Conservation (phyloP, 1,140 invertebrate species). For the Drosophila tropicalis region DNA sequence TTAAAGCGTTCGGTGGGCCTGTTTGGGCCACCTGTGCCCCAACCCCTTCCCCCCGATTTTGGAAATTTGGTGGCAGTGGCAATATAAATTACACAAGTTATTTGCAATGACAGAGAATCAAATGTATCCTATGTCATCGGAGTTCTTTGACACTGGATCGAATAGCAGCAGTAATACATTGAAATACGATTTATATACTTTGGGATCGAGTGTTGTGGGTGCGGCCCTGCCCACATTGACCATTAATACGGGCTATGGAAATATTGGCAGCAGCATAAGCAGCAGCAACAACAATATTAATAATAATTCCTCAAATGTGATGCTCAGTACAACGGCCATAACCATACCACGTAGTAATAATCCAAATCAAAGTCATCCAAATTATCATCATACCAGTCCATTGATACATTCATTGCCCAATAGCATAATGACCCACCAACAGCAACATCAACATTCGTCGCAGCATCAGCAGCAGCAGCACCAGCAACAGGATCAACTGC, state of each 20-base stretch:
- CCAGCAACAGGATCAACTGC: conserved; percentile 36
- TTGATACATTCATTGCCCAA: conserved; percentile 59
- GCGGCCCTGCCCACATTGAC: conserved; percentile 62
- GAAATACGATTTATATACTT: conserved; percentile 75
- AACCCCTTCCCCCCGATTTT: background rate
- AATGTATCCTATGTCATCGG: conserved; percentile 81
- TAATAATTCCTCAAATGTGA: conserved; percentile 69
- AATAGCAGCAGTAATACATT: conserved; percentile 80
- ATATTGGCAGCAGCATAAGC: conserved; percentile 20
- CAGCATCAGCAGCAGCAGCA: conserved; percentile 55
- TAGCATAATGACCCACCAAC: conserved; percentile 62
- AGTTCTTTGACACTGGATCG: conserved; percentile 81
- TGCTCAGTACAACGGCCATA: conserved; percentile 79
- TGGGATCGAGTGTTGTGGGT: conserved; percentile 59
- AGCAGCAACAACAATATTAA: conserved; percentile 44
- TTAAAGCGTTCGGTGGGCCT: conserved; percentile 32
- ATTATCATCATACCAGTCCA: conserved; percentile 64
- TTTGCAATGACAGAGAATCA: conserved; percentile 80
- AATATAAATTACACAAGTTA: background rate
- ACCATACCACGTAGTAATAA: conserved; percentile 81
- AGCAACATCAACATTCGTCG: conserved; percentile 37
- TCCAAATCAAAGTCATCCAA: conserved; percentile 73
- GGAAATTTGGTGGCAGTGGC: background rate
- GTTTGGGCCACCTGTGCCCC: conserved; percentile 46
- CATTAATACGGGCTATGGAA: conserved; percentile 61